These are phyloP conservation scores for Trachelus iudaicus DNA, from an alignment of 2,888 invertebrate genomes.

Conservation along the genomic window DNA sequence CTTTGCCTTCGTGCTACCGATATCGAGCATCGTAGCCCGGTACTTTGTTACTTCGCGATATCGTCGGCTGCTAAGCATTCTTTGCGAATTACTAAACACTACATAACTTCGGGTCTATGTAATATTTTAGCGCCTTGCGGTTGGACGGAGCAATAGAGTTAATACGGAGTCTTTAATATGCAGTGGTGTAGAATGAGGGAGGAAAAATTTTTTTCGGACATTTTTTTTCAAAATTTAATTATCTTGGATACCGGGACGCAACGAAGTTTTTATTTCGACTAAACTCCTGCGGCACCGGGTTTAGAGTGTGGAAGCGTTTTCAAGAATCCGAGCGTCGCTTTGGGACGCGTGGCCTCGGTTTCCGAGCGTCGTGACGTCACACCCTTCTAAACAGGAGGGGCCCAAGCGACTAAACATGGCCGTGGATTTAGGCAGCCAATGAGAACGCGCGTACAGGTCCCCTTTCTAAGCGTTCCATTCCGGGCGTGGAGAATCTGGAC, in stretches of 20 bases:
- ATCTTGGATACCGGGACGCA: background rate
- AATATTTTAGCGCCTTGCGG: background rate
- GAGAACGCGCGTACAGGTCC: constrained; percentile 32
- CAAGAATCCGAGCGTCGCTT: constrained; percentile 12
- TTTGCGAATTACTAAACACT: background rate
- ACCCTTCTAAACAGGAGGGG: constrained; percentile 66
- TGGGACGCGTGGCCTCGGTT: constrained; percentile 44
- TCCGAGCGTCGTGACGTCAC: constrained; percentile 57
- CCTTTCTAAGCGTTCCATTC: constrained; percentile 45
- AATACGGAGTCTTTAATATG: background rate
- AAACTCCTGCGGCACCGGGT: background rate
- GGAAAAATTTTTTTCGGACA: background rate
- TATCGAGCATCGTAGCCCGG: background rate
- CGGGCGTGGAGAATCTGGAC: constrained; percentile 25
- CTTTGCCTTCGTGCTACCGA: background rate
- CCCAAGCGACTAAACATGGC: constrained; percentile 63
- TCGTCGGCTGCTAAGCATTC: background rate
- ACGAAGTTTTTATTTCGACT: background rate
- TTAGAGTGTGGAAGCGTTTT: background rate
- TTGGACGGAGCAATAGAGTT: background rate
- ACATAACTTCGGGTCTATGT: background rate
- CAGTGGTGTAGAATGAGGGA: background rate
- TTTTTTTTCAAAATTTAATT: background rate
- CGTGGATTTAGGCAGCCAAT: constrained; percentile 64
- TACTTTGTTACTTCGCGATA: background rate